phyloP scores from a whole-genome alignment of 2,113 vertebrate species.

The Epinephelus lanceolatus region DNA sequence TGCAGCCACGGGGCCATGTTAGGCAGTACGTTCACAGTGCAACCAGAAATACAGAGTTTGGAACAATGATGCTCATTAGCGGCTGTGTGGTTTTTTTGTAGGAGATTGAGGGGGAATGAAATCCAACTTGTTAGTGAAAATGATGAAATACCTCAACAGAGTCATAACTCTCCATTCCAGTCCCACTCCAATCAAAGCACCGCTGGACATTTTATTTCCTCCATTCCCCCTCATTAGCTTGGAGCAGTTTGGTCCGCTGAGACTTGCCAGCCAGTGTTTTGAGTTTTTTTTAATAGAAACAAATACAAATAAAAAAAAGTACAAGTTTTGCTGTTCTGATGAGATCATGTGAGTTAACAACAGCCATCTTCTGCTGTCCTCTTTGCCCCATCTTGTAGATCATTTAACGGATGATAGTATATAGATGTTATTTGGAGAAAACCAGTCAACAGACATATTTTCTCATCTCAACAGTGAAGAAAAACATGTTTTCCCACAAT shows the following conservation, averaged over 20 bases:
- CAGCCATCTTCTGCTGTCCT: neutral
- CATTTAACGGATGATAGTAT: neutral
- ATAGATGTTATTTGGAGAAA: constrained; percentile 6
- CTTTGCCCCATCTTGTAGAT: neutral
- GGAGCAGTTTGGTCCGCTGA: neutral
- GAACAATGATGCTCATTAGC: constrained; percentile 51
- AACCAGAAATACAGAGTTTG: constrained; percentile 19
- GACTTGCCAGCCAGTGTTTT: constrained; percentile 5
- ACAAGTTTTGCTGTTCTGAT: constrained; percentile 7
- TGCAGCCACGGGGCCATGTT: neutral
- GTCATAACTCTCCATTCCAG: constrained; percentile 30
- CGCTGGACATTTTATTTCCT: constrained; percentile 49
- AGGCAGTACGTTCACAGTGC: neutral
- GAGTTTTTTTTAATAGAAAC: constrained; percentile 2
- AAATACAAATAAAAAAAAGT: neutral
- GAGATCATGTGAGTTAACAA: neutral
- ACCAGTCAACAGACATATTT: constrained; percentile 20
- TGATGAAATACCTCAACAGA: constrained; percentile 50
- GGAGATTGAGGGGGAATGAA: constrained; percentile 34
- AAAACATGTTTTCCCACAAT: constrained; percentile 36
- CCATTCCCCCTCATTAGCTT: constrained; percentile 47
- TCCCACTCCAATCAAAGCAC: constrained; percentile 42
- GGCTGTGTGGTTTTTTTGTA: constrained; percentile 29
- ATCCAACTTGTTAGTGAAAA: constrained; percentile 48
- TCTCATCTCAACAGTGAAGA: constrained; percentile 2